phyloP scores from a whole-genome alignment of 1,140 invertebrate species.

The Lepidurus apus region DNA sequence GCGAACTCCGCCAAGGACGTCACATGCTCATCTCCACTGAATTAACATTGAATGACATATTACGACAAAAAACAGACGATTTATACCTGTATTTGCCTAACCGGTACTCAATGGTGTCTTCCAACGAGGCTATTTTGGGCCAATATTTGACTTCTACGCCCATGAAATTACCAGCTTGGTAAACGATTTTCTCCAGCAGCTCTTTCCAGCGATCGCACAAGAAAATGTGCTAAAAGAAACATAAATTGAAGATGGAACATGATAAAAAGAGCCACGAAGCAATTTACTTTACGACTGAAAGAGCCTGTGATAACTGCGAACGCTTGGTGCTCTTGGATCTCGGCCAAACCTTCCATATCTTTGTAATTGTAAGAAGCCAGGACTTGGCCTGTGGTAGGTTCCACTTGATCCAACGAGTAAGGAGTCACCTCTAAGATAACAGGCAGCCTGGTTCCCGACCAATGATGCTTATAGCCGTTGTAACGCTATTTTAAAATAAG shows the following conservation, averaged over 20 bases:
- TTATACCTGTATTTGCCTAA: constrained; percentile 84
- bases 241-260: constrained; percentile 26
- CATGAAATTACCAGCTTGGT: constrained; percentile 69
- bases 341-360: constrained; percentile 76
- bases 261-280: constrained; percentile 38
- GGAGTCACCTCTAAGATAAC: constrained; percentile 83
- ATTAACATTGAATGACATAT: constrained; percentile 41
- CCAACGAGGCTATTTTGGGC: constrained; percentile 71
- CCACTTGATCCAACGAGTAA: constrained; percentile 82
- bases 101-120: constrained; percentile 76
- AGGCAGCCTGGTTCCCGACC: constrained; percentile 83
- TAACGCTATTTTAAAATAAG: constrained; percentile 60
- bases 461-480: constrained; percentile 89
- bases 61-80: constrained; percentile 11
- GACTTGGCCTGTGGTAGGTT: constrained; percentile 70
- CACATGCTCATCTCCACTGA: constrained; percentile 74
- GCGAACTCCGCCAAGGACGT: constrained; percentile 88
- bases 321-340: constrained; percentile 59
- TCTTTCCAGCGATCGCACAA: constrained; percentile 73
- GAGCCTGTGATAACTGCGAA: constrained; percentile 84
- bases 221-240: constrained; percentile 68
- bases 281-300: constrained; percentile 68
- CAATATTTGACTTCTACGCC: constrained; percentile 76
- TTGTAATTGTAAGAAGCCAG: constrained; percentile 87
- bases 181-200: constrained; percentile 76